Evolutionary conservation across 1,140 invertebrate species (phyloP).

Genomic region (Luehdorfia chinensis): DNA sequence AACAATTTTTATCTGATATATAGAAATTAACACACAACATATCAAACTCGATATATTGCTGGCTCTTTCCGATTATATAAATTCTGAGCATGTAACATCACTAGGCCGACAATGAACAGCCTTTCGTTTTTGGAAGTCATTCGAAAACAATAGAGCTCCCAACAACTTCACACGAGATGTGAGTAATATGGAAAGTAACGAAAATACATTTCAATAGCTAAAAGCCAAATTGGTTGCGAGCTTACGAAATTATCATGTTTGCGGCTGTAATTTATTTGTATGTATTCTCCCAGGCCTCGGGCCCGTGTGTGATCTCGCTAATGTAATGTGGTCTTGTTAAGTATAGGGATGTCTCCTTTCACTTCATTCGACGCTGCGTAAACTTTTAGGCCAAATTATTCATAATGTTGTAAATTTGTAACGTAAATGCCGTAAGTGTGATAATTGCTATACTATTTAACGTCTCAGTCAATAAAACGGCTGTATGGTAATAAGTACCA

Average conservation of each 20-base stretch:
- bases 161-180: slow-evolving; percentile 49
- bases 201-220: slow-evolving; percentile 68
- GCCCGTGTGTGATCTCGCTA: slow-evolving; percentile 58
- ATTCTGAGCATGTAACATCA: background rate
- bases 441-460: too few species aligned
- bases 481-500: too few species aligned
- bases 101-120: slow-evolving; percentile 33
- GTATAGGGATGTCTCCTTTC: slow-evolving; percentile 8
- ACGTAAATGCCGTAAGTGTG: too few species aligned
- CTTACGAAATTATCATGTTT: slow-evolving; percentile 67
- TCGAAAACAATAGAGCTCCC: slow-evolving; percentile 52
- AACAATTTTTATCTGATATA: too few species aligned
- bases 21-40: too few species aligned
- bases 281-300: slow-evolving; percentile 58
- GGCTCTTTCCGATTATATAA: too few species aligned
- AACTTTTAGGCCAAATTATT: too few species aligned
- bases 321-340: slow-evolving; percentile 59
- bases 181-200: slow-evolving; percentile 60
- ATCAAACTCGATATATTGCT: too few species aligned
- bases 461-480: too few species aligned
- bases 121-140: slow-evolving; percentile 39
- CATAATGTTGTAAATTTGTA: too few species aligned
- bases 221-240: slow-evolving; percentile 56
- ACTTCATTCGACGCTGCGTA: too few species aligned
- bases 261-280: slow-evolving; percentile 57